Evolutionary conservation across 2,797 vertebrate genomes (phyloP), one percentile per base, ranked within the genome.

Genomic region (Pangasius sanitwongsei): DNA sequence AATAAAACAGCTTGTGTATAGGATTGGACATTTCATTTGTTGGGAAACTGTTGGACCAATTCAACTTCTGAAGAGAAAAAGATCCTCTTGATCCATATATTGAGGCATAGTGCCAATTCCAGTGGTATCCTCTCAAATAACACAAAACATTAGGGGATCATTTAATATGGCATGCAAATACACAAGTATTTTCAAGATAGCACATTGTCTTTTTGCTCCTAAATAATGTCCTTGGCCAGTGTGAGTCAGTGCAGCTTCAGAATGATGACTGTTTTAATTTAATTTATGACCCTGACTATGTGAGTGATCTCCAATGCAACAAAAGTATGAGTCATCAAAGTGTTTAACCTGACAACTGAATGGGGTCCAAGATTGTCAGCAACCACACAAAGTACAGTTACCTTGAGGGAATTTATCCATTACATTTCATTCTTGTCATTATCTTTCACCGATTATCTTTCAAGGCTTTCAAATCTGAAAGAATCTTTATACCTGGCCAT

Each of bases 261-360:
- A 13, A 63, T 63, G 57, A 23, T 63, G 23, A 63, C 37, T n/a
- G 23, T 25, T 61, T 20, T 3, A 15, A 82, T 61, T 61, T 28
- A 82, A 61, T 82, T 25, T 41, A 82, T 61, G 57, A 82, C 55
- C 55, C 9, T 37, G 50, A 59, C 23, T 23, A 23, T 59, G 31
- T 37, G 31, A 81, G 53, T 23, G 16, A 4, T 59, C 31, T 59
- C 31, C 31, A 57, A 13, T 59, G 55, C 50, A 80, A 55, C 75
- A 78, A 31, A 78, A 31, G 75, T 53, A 31, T 37, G 53, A 81
- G n/a, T 34, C 77, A 34, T 55, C 57, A 34, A 80, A 80, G 18
- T 80, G 77, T 50, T 77, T 77, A 77, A 77, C 44, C 28, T n/a
- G 28, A 77, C 25, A 77, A 77, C 48, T 77, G 74, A 53, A 77